These are phyloP conservation scores for Euphonia xanthogaster DNA, from an alignment of 2,797 vertebrate genomes.

Conservation along the genomic window DNA sequence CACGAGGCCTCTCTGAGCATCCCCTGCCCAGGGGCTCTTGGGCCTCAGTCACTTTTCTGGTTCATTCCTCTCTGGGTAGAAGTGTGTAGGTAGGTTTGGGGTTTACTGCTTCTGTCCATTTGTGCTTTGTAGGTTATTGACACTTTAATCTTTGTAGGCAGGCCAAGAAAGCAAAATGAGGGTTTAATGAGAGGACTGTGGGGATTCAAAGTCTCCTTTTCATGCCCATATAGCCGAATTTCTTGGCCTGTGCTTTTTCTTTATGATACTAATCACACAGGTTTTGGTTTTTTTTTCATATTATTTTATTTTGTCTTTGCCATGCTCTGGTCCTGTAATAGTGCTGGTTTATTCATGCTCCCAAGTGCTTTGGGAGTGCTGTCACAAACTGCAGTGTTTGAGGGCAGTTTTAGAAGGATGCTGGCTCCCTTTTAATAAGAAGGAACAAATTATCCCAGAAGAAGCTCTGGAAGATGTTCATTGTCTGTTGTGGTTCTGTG, in stretches of 20 bases:
- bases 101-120: neutral
- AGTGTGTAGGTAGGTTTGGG: fast-evolving
- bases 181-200: neutral
- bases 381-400: neutral
- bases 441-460: neutral
- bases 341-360: neutral
- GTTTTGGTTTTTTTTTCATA: neutral
- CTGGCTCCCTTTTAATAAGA: neutral
- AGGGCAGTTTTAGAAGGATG: neutral
- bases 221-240: neutral
- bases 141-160: neutral
- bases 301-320: neutral
- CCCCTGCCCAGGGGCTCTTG: fast-evolving
- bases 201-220: neutral
- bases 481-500: neutral
- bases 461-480: neutral
- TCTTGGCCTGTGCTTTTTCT: neutral
- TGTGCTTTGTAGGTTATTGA: neutral
- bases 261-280: neutral
- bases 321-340: neutral
- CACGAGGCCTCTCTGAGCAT: neutral
- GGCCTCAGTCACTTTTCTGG: fast-evolving
- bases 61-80: neutral
- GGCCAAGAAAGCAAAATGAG: neutral
- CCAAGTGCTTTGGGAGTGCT: neutral